Base-by-base conservation (phyloP, 2,888 invertebrate species). In the Antheraea yamamai region DNA sequence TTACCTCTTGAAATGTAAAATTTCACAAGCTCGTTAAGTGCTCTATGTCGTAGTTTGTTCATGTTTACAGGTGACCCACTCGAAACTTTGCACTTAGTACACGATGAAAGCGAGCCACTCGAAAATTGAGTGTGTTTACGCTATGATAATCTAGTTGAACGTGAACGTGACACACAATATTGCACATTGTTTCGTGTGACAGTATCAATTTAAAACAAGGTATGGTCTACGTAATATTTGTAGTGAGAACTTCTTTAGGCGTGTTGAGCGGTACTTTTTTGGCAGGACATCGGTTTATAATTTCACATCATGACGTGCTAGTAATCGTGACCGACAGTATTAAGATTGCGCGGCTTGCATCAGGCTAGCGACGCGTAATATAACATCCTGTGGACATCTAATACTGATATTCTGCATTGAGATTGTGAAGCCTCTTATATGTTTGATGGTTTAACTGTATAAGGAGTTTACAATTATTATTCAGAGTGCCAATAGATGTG, bases 91-190 rank as follows among this genome's bases (percentile, higher is more conserved):
- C 70, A 70, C 70, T 70, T 70, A 70, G 70, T 39, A 18, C 16
- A 39, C 39, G 70, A 39, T 20, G 70, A 39, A 70, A 39, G 70
- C 70, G 20, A 39, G 39, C 70, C 70, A 70, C 70, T 70, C n/a
- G 20, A 70, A 70, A 70, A 70, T 70, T 70, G n/a, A 70, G 70
- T 70, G 39, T 70, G 39, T 70, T 68, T 70, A 39, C 70, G 70
- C 70, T 39, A 39, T 8, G 70, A 70, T 70, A 70, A 70, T 70
- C 70, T 70, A 39, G 39, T 70, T 70, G 20, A 70, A 39, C n/a
- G 35, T 70, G 70, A 39, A 39, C 39, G 70, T 70, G 70, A 70
- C 70, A 68, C 39, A 68, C 64, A 64, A 64, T 64, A 66, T 66
- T 66, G 47, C 12, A 66, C 64, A 66, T 66, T 66, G 64, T 66